These are phyloP conservation scores for Plagodis dolabraria DNA, from an alignment of 2,888 invertebrate genomes.

Conservation along the genomic window DNA sequence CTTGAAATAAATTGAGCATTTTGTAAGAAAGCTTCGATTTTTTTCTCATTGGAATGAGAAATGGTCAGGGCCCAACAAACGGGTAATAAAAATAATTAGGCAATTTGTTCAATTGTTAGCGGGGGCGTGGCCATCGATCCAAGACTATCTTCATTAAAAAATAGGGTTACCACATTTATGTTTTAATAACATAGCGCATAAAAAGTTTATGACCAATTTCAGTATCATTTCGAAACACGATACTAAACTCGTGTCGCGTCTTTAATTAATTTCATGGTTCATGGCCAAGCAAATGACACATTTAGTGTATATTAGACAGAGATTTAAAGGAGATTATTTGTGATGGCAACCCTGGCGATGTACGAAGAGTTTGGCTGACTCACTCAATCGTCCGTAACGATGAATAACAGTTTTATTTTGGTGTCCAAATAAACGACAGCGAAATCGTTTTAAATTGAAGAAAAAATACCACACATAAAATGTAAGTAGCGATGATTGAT, in stretches of 20 bases:
- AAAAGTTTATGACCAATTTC: conserved; percentile 2
- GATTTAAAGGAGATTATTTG: not conserved
- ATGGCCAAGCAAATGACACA: conserved; percentile 1
- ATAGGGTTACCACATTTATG: conserved; percentile 43
- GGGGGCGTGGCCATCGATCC: conserved; percentile 66
- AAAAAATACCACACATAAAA: conserved; percentile 6
- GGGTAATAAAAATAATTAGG: conserved; percentile 82
- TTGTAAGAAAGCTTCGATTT: conserved; percentile 41
- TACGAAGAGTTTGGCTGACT: conserved; percentile 48
- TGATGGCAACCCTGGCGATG: conserved; percentile 40
- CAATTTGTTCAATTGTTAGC: conserved; percentile 72
- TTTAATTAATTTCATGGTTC: conserved; percentile 2
- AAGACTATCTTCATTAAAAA: conserved; percentile 56
- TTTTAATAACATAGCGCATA: conserved; percentile 2
- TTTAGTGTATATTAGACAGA: not conserved
- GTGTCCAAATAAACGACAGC: conserved; percentile 34
- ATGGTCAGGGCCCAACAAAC: conserved; percentile 68
- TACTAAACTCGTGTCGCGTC: not conserved
- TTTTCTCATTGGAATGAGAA: conserved; percentile 67
- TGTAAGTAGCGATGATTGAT: no score
- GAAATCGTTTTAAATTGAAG: conserved; percentile 35
- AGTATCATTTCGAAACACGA: not conserved
- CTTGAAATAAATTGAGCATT: conserved; percentile 18
- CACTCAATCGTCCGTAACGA: conserved; percentile 47
- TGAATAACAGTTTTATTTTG: conserved; percentile 51